Evolutionary conservation across 2,888 invertebrate genomes (phyloP).

Genomic region (Atethmia centrago): DNA sequence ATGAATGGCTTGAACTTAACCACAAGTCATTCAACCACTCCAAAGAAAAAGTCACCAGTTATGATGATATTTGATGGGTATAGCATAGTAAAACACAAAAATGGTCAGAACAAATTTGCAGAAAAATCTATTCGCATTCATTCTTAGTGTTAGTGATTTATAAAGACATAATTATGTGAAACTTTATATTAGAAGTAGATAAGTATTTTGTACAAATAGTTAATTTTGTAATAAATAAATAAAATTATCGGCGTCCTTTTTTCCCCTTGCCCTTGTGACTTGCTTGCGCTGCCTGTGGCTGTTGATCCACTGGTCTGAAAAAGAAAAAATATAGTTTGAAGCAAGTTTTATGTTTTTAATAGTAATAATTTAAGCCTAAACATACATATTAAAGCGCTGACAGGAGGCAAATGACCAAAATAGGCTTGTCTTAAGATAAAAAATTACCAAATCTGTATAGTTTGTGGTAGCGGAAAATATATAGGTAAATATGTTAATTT

Average conservation of each 20-base stretch:
- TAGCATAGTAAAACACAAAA: conserved; percentile 85
- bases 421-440: too few species aligned
- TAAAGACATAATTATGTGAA: conserved; percentile 39
- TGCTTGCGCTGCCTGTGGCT: conserved; percentile 81
- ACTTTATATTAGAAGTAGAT: conserved; percentile 55
- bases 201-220: conserved; percentile 63
- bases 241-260: conserved; percentile 85
- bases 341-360: background rate
- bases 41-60: conserved; percentile 72
- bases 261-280: conserved; percentile 86
- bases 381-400: background rate
- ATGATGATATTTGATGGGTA: conserved; percentile 87
- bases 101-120: conserved; percentile 82
- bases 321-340: background rate
- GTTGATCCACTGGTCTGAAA: conserved; percentile 87
- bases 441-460: too few species aligned
- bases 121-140: conserved; percentile 81
- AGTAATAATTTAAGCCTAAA: background rate
- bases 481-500: too few species aligned
- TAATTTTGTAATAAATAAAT: conserved; percentile 61
- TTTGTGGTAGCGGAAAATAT: too few species aligned
- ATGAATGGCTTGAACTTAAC: conserved; percentile 61
- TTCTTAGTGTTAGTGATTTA: conserved; percentile 60
- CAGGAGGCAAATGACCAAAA: too few species aligned
- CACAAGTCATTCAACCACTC: conserved; percentile 59